Evolutionary conservation across 1,140 invertebrate species (phyloP).

Genomic region (Cydia pomonella): DNA sequence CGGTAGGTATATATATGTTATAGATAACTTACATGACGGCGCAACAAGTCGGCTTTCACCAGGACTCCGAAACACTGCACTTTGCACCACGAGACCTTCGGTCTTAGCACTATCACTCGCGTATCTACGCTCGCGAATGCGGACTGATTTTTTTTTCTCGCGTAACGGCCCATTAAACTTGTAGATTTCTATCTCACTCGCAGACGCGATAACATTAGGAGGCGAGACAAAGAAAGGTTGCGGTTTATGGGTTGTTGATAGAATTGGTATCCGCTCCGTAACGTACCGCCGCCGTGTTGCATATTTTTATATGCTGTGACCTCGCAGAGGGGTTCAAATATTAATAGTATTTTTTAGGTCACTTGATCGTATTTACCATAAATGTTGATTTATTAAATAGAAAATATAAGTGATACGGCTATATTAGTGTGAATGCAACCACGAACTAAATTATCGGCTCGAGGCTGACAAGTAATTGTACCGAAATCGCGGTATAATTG

Average conservation of each 20-base stretch:
- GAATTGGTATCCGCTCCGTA: constrained; percentile 80
- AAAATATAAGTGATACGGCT: too few relatives aligned
- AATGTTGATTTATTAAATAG: too few relatives aligned
- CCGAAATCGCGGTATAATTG: too few relatives aligned
- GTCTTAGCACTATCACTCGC: constrained; percentile 77
- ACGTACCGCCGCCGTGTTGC: constrained; percentile 78
- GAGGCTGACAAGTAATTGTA: too few relatives aligned
- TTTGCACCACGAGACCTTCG: constrained; percentile 62
- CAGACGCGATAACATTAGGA: constrained; percentile 59
- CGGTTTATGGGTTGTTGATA: constrained; percentile 81
- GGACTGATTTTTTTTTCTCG: constrained; percentile 77
- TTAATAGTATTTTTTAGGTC: neutral
- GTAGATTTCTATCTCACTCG: constrained; percentile 78
- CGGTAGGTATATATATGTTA: neutral
- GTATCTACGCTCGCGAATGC: constrained; percentile 79
- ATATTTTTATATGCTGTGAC: constrained; percentile 74
- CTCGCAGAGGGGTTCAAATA: constrained; percentile 56
- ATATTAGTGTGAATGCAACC: too few relatives aligned
- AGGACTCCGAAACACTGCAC: constrained; percentile 46
- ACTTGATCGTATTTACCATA: neutral
- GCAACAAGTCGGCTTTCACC: constrained; percentile 52
- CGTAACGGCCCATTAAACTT: constrained; percentile 80
- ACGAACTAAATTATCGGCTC: neutral
- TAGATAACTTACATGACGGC: constrained; percentile 34
- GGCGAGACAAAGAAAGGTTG: constrained; percentile 80